phyloP scores from a whole-genome alignment of 1,140 invertebrate genomes.

The Teleogryllus occipitalis region DNA sequence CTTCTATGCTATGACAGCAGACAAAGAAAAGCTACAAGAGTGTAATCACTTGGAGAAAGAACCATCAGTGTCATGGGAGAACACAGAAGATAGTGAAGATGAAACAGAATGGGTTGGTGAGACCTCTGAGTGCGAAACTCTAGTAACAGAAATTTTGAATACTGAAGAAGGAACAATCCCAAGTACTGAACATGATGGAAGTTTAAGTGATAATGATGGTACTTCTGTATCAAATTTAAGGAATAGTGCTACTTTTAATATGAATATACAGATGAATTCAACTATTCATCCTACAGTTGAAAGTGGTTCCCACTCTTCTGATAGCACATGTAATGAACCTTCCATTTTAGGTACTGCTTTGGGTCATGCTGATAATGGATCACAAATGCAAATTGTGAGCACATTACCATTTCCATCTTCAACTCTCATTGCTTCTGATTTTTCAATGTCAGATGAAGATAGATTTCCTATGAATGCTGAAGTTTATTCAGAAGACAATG shows the following conservation, averaged over 20 bases:
- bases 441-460: not conserved
- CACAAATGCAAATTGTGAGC: not conserved
- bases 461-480: not conserved
- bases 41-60: not conserved
- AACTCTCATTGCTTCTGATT: not conserved
- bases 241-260: not conserved
- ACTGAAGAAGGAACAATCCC: not conserved
- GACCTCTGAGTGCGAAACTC: conserved; percentile 27
- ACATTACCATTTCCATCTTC: not conserved
- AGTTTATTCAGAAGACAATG: not conserved
- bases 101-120: conserved; percentile 25
- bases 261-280: not conserved
- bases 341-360: not conserved
- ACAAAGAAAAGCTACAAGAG: not conserved
- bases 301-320: not conserved
- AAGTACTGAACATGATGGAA: not conserved
- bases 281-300: not conserved
- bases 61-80: conserved; percentile 10
- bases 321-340: not conserved
- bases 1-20: conserved; percentile 36
- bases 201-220: not conserved
- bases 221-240: not conserved
- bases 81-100: conserved; percentile 25
- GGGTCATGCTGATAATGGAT: not conserved
- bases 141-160: conserved; percentile 10